phyloP scores from a whole-genome alignment of 2,797 vertebrate species.

The Gadopsis bispinosus region DNA sequence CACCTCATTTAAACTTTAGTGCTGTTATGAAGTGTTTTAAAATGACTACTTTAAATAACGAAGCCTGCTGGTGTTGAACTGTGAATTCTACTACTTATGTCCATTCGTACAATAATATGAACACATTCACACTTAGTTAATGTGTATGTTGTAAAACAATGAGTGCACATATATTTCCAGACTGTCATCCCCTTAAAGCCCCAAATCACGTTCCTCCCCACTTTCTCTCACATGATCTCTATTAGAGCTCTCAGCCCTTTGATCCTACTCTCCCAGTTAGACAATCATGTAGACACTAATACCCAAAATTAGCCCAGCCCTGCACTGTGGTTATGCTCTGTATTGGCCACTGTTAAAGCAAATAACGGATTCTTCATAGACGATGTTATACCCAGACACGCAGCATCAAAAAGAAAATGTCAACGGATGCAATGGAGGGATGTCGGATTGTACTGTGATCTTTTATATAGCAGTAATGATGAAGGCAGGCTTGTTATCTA shows the following conservation, averaged over 20 bases:
- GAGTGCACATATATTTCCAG: conserved; percentile 26
- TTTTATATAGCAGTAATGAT: not conserved
- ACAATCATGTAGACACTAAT: conserved; percentile 67
- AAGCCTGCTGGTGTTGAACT: conserved; percentile 11
- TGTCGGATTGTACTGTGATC: not conserved
- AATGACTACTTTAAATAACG: not conserved
- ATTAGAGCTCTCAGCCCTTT: conserved; percentile 65
- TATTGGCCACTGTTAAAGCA: conserved; percentile 21
- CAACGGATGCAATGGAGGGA: not conserved
- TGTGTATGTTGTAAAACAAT: conserved; percentile 30
- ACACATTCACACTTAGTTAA: conserved; percentile 1
- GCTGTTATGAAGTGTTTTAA: not conserved
- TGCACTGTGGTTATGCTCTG: not conserved
- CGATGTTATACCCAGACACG: conserved; percentile 11
- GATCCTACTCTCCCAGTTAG: conserved; percentile 48
- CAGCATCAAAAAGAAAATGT: not conserved
- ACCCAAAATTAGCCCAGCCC: conserved; percentile 39
- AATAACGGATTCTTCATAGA: not conserved
- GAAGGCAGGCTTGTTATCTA: not conserved
- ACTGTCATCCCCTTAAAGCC: conserved; percentile 20
- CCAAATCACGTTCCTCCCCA: conserved; percentile 45
- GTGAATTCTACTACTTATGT: not conserved
- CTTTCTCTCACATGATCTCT: conserved; percentile 67
- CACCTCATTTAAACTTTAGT: not conserved
- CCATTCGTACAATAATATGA: conserved; percentile 5